These are phyloP conservation scores for Stenotaenia linearis DNA, from an alignment of 2,888 invertebrate species.

Conservation along the genomic window DNA sequence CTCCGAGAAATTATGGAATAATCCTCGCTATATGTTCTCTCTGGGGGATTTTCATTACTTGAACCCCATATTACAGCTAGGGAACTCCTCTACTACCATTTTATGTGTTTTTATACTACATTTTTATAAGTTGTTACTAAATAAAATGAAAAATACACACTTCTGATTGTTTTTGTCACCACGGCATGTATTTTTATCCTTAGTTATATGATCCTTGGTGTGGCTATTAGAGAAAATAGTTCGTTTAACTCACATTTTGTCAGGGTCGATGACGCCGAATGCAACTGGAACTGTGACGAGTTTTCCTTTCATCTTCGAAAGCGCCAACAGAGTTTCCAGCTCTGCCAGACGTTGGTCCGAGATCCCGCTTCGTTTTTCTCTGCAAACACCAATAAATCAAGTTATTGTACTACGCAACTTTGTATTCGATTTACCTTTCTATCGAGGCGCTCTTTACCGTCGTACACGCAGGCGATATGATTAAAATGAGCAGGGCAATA, in stretches of 20 bases:
- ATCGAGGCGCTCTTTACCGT: neutral
- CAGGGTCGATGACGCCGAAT: conserved; percentile 54
- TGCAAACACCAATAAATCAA: neutral
- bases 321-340: conserved; percentile 54
- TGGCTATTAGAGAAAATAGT: no score
- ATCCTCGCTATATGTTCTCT: neutral
- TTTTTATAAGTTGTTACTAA: no score
- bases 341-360: conserved; percentile 59
- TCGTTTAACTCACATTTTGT: conserved; percentile 56
- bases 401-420: neutral
- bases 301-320: conserved; percentile 52
- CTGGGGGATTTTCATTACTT: neutral
- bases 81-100: no score
- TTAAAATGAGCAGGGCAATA: neutral
- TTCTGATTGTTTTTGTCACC: no score
- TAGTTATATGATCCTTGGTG: no score
- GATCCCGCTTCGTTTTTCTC: conserved; percentile 42
- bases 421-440: neutral
- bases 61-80: neutral
- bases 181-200: no score
- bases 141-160: no score
- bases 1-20: neutral
- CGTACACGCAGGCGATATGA: neutral
- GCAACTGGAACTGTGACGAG: conserved; percentile 53
- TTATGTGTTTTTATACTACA: no score